Evolutionary conservation across 2,797 vertebrate genomes (phyloP), one percentile per base, ranked within the genome.

Genomic region (Macropodus opercularis): DNA sequence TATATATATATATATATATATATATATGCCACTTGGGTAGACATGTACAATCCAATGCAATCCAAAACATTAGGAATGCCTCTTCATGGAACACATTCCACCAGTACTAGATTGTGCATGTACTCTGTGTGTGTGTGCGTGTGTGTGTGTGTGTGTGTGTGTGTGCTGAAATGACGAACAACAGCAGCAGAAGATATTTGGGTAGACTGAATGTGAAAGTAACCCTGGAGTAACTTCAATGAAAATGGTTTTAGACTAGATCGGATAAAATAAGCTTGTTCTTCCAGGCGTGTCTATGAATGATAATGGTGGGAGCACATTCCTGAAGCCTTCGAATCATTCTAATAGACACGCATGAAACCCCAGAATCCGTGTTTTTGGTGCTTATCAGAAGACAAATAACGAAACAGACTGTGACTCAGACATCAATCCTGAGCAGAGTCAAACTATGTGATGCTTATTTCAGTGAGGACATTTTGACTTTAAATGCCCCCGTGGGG

Each of bases 161-260:
- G 1, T 51, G 8, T 34, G 36, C 41, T 23, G 32, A 17, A 22
- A 49, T 83, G 54, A 82, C 32, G 52, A 87, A 76, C 69, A 85
- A 71, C 69, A 79, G 80, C 75, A 84, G 87, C 85, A 87, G 89
- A 68, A 84, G 76, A 80, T 50, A 53, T 81, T 69, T 86, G 74
- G 53, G 82, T 79, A 77, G 57, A 88, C 90, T 89, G 87, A 78
- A 79, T 77, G 70, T 74, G 91, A 92, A 89, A 90, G 80, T 80
- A 89, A 90, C 86, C 87, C 75, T 74, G 59, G 58, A 59, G 56
- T 51, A 69, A 84, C 60, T 63, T 47, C 53, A 54, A 50, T 48
- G 40, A 65, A 58, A 55, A 59, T 60, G 40, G 9, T 65, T 72
- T 80, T 65, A 34, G 29, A 63, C 41, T 49, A 58, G 67, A 68